These are phyloP conservation scores for Athrips mouffetella DNA, from an alignment of 2,888 invertebrate species.

Conservation along the genomic window DNA sequence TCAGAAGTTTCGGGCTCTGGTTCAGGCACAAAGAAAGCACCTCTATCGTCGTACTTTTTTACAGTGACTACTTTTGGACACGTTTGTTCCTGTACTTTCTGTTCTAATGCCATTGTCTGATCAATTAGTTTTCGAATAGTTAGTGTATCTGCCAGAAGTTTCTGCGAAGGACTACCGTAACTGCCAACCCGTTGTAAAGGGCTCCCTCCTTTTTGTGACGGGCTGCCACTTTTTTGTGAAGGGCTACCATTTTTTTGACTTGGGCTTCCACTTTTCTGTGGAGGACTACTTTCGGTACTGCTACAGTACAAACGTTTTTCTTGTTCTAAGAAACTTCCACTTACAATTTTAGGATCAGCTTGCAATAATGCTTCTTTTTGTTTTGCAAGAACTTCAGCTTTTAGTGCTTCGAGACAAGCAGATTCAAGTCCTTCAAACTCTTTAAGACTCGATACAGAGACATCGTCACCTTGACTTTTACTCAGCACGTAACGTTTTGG, in stretches of 20 bases:
- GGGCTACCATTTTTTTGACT: conserved; percentile 65
- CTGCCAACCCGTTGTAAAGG: conserved; percentile 71
- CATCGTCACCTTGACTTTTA: conserved; percentile 89
- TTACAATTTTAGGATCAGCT: conserved; percentile 76
- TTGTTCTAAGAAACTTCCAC: conserved; percentile 68
- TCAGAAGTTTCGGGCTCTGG: conserved; percentile 43
- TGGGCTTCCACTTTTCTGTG: conserved; percentile 62
- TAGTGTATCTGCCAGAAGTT: conserved; percentile 66
- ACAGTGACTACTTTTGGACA: conserved; percentile 67
- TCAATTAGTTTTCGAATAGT: conserved; percentile 71
- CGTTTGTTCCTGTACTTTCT: conserved; percentile 56
- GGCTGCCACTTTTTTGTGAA: conserved; percentile 67
- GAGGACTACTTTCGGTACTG: conserved; percentile 80
- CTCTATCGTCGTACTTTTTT: conserved; percentile 68
- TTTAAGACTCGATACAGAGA: conserved; percentile 91
- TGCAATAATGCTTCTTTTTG: conserved; percentile 89
- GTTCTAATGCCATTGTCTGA: conserved; percentile 70
- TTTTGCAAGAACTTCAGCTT: conserved; percentile 88
- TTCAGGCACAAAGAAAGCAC: conserved; percentile 69
- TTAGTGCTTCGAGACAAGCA: conserved; percentile 90
- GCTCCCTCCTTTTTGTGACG: conserved; percentile 61
- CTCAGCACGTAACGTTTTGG: conserved; percentile 84
- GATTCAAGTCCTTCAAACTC: conserved; percentile 96
- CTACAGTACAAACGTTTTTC: conserved; percentile 76
- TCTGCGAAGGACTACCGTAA: conserved; percentile 73